These are phyloP conservation scores for Watsonalla cultraria DNA, from an alignment of 2,888 invertebrate species.

Conservation along the genomic window DNA sequence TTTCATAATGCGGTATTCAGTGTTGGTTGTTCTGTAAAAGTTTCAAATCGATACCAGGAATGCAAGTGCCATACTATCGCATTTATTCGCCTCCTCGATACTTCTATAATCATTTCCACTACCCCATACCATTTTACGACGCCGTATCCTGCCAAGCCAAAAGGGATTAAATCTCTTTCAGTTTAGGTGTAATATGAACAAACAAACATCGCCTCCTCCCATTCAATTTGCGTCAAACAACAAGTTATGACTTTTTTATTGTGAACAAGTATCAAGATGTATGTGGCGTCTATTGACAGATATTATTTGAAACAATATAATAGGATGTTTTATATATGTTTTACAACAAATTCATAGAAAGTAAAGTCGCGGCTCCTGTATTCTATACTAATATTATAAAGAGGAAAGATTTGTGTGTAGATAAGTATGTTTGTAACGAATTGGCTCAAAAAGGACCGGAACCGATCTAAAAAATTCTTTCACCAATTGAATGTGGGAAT, in stretches of 20 bases:
- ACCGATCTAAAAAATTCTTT: too few relatives aligned
- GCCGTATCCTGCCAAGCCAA: conserved; percentile 21
- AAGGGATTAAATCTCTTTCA: conserved; percentile 21
- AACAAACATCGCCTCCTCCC: conserved; percentile 32
- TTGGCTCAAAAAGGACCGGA: too few relatives aligned
- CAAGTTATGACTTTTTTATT: conserved; percentile 74
- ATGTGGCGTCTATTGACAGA: conserved; percentile 32
- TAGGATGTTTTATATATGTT: not conserved
- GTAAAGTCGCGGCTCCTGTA: too few relatives aligned
- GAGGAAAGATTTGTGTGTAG: too few relatives aligned
- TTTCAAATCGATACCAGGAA: conserved; percentile 18
- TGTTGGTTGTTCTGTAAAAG: not conserved
- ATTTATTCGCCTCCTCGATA: conserved; percentile 8
- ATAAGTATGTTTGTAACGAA: too few relatives aligned
- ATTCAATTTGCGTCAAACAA: conserved; percentile 65
- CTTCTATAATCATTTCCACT: conserved; percentile 24
- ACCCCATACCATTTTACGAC: conserved; percentile 52
- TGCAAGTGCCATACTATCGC: conserved; percentile 15
- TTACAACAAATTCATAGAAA: too few relatives aligned
- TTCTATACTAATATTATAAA: too few relatives aligned
- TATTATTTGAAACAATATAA: conserved; percentile 40
- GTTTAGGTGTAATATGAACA: conserved; percentile 25
- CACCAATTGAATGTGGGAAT: too few relatives aligned
- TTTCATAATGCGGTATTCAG: too few relatives aligned
- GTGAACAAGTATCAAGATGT: conserved; percentile 60